A percentile compares a stretch with the other conserved stretches of the same genome.
Conservation (phyloP, 2,888 invertebrate genomes). For the Agriopis marginaria region DNA sequence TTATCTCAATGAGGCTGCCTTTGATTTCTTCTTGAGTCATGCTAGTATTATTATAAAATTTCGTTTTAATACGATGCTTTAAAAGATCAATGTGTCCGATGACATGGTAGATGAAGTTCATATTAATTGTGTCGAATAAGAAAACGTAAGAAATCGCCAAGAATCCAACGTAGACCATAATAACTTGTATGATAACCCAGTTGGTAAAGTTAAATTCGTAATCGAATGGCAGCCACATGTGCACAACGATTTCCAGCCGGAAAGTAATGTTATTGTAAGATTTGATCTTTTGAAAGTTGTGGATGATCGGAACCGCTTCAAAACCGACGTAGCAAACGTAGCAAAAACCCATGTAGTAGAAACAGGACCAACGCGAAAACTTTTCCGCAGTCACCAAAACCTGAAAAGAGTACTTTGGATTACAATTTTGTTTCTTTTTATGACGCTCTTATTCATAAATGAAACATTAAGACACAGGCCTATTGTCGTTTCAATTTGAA, state of each 20-base stretch:
- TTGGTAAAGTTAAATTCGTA: conserved; percentile 54
- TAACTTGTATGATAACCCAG: conserved; percentile 51
- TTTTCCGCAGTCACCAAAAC: conserved; percentile 39
- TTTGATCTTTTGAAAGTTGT: conserved; percentile 44
- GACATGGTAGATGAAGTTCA: conserved; percentile 56
- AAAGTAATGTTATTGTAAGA: conserved; percentile 50
- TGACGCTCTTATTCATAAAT: too few relatives aligned
- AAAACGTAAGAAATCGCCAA: conserved; percentile 38
- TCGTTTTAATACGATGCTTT: conserved; percentile 48
- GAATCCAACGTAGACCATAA: conserved; percentile 44
- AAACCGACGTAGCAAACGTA: conserved; percentile 32
- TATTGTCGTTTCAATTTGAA: too few relatives aligned
- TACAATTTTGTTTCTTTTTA: too few relatives aligned
- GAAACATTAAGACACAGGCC: too few relatives aligned
- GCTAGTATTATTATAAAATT: conserved; percentile 34
- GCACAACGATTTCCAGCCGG: conserved; percentile 55
- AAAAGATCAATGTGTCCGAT: conserved; percentile 59
- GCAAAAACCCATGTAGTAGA: conserved; percentile 28
- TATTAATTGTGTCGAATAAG: conserved; percentile 52
- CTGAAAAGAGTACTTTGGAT: conserved; percentile 15
- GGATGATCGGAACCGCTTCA: conserved; percentile 39
- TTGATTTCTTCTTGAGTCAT: conserved; percentile 47
- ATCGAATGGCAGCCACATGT: conserved; percentile 59
- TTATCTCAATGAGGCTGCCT: conserved; percentile 48
- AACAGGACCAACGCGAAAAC: conserved; percentile 30